Conservation (phyloP, 2,797 vertebrate genomes). For the Decapterus maruadsi region DNA sequence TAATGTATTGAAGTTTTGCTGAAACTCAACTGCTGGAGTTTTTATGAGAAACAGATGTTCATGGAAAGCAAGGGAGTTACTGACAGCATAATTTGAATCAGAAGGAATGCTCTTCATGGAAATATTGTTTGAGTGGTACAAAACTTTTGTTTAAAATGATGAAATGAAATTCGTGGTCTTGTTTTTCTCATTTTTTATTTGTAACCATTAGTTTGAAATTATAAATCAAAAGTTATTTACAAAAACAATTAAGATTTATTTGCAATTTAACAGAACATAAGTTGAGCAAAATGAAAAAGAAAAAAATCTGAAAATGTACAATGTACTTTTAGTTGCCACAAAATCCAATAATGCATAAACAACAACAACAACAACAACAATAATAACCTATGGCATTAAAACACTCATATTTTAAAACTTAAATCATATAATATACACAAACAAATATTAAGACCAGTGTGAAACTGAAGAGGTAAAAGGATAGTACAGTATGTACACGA, state of each 20-base stretch:
- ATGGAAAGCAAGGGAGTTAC: neutral
- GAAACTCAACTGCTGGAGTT: neutral
- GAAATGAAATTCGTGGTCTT: too few species aligned
- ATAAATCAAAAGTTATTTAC: neutral
- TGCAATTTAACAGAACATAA: neutral
- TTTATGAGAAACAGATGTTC: neutral
- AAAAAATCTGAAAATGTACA: conserved; percentile 28
- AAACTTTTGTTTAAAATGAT: too few species aligned
- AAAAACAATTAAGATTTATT: neutral
- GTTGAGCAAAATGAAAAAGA: neutral
- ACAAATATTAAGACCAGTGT: conserved; percentile 10
- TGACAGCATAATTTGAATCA: neutral
- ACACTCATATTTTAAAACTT: conserved; percentile 12
- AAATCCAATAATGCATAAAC: neutral
- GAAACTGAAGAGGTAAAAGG: conserved; percentile 9
- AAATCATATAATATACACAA: conserved; percentile 5
- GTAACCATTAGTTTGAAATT: neutral
- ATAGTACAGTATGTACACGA: neutral
- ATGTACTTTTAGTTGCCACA: neutral
- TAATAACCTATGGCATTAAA: conserved; percentile 10
- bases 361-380: neutral
- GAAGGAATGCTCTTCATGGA: neutral
- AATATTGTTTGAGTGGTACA: too few species aligned
- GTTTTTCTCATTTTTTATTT: too few species aligned
- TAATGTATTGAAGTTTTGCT: neutral